Base-by-base conservation (phyloP, 2,797 vertebrate species). In the Diplodus sargus region DNA sequence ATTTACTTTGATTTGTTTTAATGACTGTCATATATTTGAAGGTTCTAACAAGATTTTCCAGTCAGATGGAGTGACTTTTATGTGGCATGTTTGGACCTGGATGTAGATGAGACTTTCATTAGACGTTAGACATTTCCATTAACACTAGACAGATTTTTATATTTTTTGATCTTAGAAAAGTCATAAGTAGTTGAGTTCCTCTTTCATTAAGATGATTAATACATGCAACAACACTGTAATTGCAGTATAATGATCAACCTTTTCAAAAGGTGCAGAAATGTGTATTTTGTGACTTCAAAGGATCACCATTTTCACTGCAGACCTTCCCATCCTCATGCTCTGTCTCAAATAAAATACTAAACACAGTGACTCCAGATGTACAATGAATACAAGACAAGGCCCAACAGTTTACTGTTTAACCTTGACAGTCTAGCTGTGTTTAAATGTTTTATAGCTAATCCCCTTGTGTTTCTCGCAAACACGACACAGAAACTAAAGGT, bases 401-500 rank as follows among this genome's bases (percentile, higher is more conserved):
- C 16, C 28, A 15, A 43, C 23, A 10, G 47, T 69, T 61, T 28
- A 61, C 22, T 17, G 51, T 39, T n/a, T 14, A 20, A 14, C 39
- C 42, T 7, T 52, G 13, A 22, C 58, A 52, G 12, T 15, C 20
- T 0, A 20, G 42, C 18, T 4, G 16, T 47, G 47, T 53, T 51
- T 18, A 52, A 25, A 68, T 54, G 25, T 42, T 70, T 56, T 4
- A 54, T 56, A 20, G 49, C 14, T 4, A 30, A 53, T 39, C n/a
- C 18, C 3, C 22, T 3, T 60, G 53, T 60, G 45, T 42, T 70
- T 54, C 17, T 30, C 23, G 18, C 43, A 16, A 56, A 8, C 3
- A n/a, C 11, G 14, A 25, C 22, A 22, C 62, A 30, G 17, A 62
- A 74, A 28, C 22, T 23, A 49, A 61, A 76, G 45, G 28, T 72